phyloP scores from a whole-genome alignment of 92 coral and sea anemone genomes.

The Isaurus tuberculatus region DNA sequence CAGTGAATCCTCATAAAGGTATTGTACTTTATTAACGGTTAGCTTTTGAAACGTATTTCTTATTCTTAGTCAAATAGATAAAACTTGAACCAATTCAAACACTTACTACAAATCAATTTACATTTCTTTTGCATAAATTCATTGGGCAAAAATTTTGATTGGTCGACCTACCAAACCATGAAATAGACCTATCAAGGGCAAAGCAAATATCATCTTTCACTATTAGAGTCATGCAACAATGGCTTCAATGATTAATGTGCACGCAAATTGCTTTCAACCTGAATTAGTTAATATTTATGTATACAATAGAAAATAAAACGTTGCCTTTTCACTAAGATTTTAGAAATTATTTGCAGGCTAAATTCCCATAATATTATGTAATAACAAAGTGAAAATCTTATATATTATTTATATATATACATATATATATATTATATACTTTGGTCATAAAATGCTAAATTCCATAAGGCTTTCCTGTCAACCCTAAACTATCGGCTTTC shows the following conservation, averaged over 20 bases:
- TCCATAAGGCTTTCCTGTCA: neutral
- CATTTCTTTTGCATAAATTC: neutral
- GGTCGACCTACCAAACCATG: slow-evolving; percentile 18
- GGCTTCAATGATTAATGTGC: neutral
- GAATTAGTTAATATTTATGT: neutral
- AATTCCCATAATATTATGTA: neutral
- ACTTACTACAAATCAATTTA: slow-evolving; percentile 2
- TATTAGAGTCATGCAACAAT: neutral
- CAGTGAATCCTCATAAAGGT: neutral
- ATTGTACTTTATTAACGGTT: neutral
- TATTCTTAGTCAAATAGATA: neutral
- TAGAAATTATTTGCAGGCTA: neutral
- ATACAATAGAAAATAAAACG: neutral
- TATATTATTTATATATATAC: too few species aligned
- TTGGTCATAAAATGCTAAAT: neutral
- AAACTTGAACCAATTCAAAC: neutral
- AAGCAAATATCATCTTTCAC: slow-evolving; percentile 12
- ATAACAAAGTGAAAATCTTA: neutral
- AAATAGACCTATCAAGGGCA: neutral
- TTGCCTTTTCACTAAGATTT: neutral
- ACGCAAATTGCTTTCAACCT: neutral
- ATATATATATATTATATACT: too few species aligned
- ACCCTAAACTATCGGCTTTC: neutral
- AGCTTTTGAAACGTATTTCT: neutral
- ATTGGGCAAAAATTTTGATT: slow-evolving; percentile 14